Conservation (phyloP, 2,888 invertebrate species). For the Allygus modestus region DNA sequence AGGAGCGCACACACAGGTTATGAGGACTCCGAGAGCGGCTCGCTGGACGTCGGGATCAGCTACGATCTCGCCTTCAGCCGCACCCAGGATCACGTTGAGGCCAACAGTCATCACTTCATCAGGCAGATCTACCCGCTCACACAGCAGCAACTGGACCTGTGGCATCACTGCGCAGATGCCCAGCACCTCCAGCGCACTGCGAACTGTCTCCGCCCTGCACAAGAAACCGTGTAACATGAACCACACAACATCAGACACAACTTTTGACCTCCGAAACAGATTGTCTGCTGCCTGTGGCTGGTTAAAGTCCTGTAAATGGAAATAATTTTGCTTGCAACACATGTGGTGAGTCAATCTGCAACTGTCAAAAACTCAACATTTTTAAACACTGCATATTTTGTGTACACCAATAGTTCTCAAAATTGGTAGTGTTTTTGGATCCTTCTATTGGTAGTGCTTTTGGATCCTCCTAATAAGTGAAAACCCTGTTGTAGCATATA, state of each 20-base stretch:
- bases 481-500: no score
- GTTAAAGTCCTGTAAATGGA: no score
- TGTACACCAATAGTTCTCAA: no score
- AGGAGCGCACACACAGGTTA: constrained; percentile 96
- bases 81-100: constrained; percentile 88
- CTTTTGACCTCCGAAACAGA: neutral
- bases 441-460: no score
- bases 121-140: constrained; percentile 86
- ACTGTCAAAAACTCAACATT: no score
- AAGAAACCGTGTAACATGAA: constrained; percentile 70
- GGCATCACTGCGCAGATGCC: constrained; percentile 95
- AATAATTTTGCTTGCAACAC: no score
- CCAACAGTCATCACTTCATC: constrained; percentile 88
- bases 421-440: no score
- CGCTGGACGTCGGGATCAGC: constrained; percentile 95
- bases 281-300: no score
- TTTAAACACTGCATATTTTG: no score
- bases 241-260: no score
- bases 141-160: constrained; percentile 84
- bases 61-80: constrained; percentile 94
- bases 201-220: constrained; percentile 86
- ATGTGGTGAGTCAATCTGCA: no score
- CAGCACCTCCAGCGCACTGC: constrained; percentile 90
- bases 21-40: constrained; percentile 92
- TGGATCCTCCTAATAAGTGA: no score